phyloP scores from a whole-genome alignment of 1,140 invertebrate genomes.

The Pogonus chalceus region DNA sequence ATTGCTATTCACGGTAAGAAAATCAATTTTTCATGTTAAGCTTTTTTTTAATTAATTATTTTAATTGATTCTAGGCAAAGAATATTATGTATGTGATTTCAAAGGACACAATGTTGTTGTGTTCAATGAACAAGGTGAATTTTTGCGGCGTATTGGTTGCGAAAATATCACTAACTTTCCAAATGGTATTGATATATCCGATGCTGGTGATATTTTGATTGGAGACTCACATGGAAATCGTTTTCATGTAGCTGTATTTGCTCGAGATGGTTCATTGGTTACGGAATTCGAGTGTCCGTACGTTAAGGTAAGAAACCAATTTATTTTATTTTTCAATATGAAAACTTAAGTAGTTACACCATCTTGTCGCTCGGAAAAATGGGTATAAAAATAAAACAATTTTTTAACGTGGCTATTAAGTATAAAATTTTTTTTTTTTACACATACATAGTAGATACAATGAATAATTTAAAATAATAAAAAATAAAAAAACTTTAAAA shows the following conservation, averaged over 20 bases:
- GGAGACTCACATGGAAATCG: constrained; percentile 96
- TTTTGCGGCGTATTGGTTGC: constrained; percentile 84
- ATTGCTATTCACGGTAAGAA: constrained; percentile 79
- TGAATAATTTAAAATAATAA: too few relatives aligned
- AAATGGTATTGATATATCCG: constrained; percentile 95
- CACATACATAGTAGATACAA: too few relatives aligned
- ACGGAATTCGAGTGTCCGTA: constrained; percentile 94
- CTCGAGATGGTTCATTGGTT: constrained; percentile 72
- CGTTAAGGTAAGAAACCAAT: constrained; percentile 62
- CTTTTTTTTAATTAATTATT: neutral
- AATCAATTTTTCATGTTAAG: neutral
- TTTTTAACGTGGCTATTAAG: too few relatives aligned
- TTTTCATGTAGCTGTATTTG: constrained; percentile 92
- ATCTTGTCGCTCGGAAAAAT: too few relatives aligned
- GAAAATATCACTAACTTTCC: constrained; percentile 94
- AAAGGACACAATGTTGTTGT: constrained; percentile 96
- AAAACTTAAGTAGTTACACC: neutral
- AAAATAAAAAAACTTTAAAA: too few relatives aligned
- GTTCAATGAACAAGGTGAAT: constrained; percentile 84
- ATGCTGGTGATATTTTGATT: constrained; percentile 90
- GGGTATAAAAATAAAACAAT: too few relatives aligned
- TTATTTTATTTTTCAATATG: too few relatives aligned
- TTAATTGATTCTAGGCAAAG: constrained; percentile 56
- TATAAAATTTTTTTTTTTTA: neutral
- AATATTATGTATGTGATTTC: constrained; percentile 96